These are phyloP conservation scores for Holothuria scabra DNA, from an alignment of 53 echinoderm and acorn worm genomes.

Conservation along the genomic window DNA sequence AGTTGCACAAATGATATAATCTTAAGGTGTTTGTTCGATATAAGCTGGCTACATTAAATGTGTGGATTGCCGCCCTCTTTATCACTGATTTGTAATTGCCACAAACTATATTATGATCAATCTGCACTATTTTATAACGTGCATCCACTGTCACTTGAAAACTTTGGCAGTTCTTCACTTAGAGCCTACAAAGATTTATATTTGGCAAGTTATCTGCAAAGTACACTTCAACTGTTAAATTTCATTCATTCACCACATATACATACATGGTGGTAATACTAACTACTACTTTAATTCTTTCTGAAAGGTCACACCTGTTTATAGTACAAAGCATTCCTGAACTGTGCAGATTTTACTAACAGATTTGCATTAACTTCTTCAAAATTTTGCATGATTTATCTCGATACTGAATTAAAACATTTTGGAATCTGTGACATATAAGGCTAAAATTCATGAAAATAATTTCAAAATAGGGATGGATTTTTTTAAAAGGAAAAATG, in stretches of 20 bases:
- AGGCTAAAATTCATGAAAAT: constrained; percentile 33
- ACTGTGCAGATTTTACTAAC: constrained; percentile 26
- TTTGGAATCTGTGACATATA: constrained; percentile 28
- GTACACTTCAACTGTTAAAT: constrained; percentile 33
- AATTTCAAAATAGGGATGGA: constrained; percentile 45
- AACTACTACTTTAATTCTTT: too few relatives aligned
- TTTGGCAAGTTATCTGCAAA: constrained; percentile 52
- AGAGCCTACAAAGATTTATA: background rate
- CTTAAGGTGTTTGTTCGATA: too few relatives aligned
- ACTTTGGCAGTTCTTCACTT: constrained; percentile 25
- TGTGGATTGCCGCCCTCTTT: too few relatives aligned
- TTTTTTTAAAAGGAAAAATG: constrained; percentile 10
- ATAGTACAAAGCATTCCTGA: constrained; percentile 43
- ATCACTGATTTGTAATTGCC: too few relatives aligned
- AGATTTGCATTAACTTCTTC: constrained; percentile 26
- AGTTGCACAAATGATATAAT: too few relatives aligned
- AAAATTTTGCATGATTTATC: constrained; percentile 45
- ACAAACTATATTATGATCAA: too few relatives aligned
- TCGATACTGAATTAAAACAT: constrained; percentile 3
- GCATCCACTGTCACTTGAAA: too few relatives aligned
- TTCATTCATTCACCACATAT: too few relatives aligned
- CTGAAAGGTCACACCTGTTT: constrained; percentile 3
- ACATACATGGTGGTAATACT: too few relatives aligned
- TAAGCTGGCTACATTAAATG: too few relatives aligned
- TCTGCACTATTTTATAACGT: too few relatives aligned